Base-by-base conservation (phyloP, 2,113 vertebrate species). In the Tursiops truncatus region DNA sequence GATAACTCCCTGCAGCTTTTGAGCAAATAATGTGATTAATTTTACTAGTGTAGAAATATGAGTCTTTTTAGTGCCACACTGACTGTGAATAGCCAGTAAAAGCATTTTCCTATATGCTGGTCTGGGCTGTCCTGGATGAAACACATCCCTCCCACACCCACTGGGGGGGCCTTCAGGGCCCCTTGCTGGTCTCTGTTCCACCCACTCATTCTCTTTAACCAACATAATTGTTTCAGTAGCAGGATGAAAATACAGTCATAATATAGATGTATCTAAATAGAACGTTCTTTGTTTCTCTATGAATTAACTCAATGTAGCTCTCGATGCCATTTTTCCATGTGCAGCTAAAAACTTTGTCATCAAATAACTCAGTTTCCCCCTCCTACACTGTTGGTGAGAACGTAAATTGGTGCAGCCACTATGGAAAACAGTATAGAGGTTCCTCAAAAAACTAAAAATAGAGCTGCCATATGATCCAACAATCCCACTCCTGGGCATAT, bases 11-110 rank as follows among this genome's bases (percentile, higher is more conserved):
- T 3, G 2, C 7, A n/a, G 50, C 41, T 73, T 96, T 93, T 62
- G 20, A 79, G 70, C 68, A 92, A 86, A 86, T 31, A 73, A 87
- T 31, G 33, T 26, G 13, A 62, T 94, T 91, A 60, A 87, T 79
- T 91, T 93, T 71, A 56, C 84, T 76, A 50, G 82, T 41, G 14
- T 91, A 58, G 73, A 91, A 76, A 86, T 25, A 56, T 1, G 20
- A 87, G 26, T 41, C 63, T 83, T 38, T 91, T 81, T 73, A 67
- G 56, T 18, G 73, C 7, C 21, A 11, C 20, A 9, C 23, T 73
- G 47, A 36, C 12, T 82, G 94, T 36, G 5, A 28, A 76, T 8
- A n/a, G 67, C 53, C 5, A 7, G 28, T 60, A 44, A 76, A 70
- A 76, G 36, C n/a, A 28, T 60, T 63, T 68, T 91, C 26, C 36